Evolutionary conservation across 1,140 invertebrate genomes (phyloP).

Genomic region (Holotrichia oblita): DNA sequence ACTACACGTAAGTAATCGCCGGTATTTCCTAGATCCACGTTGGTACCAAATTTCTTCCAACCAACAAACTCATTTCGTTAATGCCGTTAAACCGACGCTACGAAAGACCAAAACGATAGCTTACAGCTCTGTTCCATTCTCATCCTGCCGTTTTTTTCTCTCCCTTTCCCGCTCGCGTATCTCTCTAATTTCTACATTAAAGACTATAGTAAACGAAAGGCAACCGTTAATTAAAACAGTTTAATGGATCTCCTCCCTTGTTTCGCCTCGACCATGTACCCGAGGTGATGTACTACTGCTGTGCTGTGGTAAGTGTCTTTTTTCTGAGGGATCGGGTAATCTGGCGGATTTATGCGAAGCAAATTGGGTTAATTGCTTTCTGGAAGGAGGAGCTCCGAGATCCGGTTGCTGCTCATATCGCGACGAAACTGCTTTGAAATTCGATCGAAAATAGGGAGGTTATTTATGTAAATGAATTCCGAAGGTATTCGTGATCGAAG

Average conservation of each 20-base stretch:
- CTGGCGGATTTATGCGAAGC: slow-evolving; percentile 27
- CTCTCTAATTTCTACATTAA: background rate
- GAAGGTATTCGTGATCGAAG: background rate
- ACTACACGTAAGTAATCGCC: no score
- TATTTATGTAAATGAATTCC: background rate
- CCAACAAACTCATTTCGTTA: background rate
- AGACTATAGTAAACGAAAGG: background rate
- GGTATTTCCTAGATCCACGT: no score
- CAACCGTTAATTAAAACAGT: slow-evolving; percentile 29
- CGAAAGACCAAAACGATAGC: background rate
- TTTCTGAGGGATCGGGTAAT: slow-evolving; percentile 27
- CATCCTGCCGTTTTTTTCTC: background rate
- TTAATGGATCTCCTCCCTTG: background rate
- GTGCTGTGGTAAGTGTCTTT: slow-evolving; percentile 16
- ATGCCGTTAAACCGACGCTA: background rate
- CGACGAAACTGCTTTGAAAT: background rate
- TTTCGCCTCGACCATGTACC: slow-evolving; percentile 5
- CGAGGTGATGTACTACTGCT: slow-evolving; percentile 8
- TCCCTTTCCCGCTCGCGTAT: background rate
- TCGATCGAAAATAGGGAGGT: slow-evolving; percentile 6
- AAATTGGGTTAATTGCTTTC: slow-evolving; percentile 27
- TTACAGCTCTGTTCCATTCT: background rate
- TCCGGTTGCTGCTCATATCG: background rate
- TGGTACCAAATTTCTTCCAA: no score
- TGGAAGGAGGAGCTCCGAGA: background rate